Evolutionary conservation across 2,888 invertebrate genomes (phyloP), one percentile per base, ranked within the genome.

Genomic region (Acleris holmiana): DNA sequence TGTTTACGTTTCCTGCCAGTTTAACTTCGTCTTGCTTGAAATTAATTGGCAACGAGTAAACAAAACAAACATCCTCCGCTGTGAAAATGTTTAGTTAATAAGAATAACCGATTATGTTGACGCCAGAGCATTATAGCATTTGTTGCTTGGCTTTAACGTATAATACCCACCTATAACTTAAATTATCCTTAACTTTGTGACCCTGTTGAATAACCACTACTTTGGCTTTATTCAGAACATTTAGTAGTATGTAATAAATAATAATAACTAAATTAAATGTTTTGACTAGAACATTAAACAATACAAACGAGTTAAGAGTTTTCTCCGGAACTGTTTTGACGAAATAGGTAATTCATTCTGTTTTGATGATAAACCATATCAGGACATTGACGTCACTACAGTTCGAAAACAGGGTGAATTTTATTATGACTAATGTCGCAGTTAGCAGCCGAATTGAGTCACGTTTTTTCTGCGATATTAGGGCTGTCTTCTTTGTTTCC

Each of bases 381-480:
- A 55, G n/a, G 19, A 10, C n/a, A 35, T n/a, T 64, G 50, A 51
- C 57, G 46, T 51, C 62, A 63, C 23, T 8, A 25, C n/a, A 15
- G 41, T 44, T 40, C 23, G 44, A 47, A 57, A 53, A 47, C 19
- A 50, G 48, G 29, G 35, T 40, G 25, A 40, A 53, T 53, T 40
- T 44, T 19, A 44, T 44, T 44, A 44, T 57, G 54, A 57, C 53
- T 51, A 40, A 50, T 44, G 15, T 2, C 17, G n/a, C 56, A 35
- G n/a, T 64, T 51, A 57, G 57, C 50, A 21, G 47, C 10, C 47
- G 40, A 48, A 48, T 53, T 59, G 48, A 58, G 57, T 63, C 63
- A 63, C 47, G 51, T 44, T 50, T 59, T 60, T 63, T 63, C 62
- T 35, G 62, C 57, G 57, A 53, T 57, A 50, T 63, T 56, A 57